phyloP scores from a whole-genome alignment of 2,113 vertebrate genomes.

The Cottus gobio region DNA sequence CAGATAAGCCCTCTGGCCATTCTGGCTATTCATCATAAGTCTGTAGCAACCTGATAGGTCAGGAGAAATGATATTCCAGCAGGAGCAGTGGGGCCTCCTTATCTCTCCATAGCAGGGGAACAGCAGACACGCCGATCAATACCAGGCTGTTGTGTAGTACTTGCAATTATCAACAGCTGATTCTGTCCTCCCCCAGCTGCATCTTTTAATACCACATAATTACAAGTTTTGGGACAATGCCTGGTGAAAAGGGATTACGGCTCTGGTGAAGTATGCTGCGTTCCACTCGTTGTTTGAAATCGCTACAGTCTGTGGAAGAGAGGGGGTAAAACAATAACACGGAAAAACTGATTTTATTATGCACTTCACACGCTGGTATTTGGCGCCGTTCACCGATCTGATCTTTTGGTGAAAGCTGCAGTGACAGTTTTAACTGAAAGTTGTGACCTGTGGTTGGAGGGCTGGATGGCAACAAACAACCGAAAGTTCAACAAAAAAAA shows the following conservation, averaged over 20 bases:
- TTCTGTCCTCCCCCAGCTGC: constrained; percentile 90
- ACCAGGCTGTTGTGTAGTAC: constrained; percentile 92
- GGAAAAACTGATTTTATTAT: background rate
- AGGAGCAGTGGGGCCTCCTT: constrained; percentile 88
- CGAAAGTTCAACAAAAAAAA: background rate
- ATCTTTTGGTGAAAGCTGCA: background rate
- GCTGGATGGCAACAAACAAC: background rate
- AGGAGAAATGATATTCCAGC: constrained; percentile 98
- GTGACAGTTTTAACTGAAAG: background rate
- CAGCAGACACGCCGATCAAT: constrained; percentile 94
- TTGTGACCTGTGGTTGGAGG: background rate
- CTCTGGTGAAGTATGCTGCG: constrained; percentile 41
- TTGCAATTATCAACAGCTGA: constrained; percentile 97
- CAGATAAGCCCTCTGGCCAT: constrained; percentile 94
- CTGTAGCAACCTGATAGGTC: constrained; percentile 97
- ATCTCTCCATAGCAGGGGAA: constrained; percentile 97
- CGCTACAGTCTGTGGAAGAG: constrained; percentile 13
- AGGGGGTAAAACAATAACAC: background rate
- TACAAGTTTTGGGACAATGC: constrained; percentile 86
- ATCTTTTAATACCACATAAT: constrained; percentile 94
- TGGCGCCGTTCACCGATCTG: background rate
- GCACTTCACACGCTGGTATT: background rate
- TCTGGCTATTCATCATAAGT: constrained; percentile 99
- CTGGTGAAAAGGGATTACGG: constrained; percentile 60
- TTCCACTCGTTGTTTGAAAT: constrained; percentile 36